phyloP scores from a whole-genome alignment of 2,113 vertebrate species.

The Chascanopsetta lugubris region DNA sequence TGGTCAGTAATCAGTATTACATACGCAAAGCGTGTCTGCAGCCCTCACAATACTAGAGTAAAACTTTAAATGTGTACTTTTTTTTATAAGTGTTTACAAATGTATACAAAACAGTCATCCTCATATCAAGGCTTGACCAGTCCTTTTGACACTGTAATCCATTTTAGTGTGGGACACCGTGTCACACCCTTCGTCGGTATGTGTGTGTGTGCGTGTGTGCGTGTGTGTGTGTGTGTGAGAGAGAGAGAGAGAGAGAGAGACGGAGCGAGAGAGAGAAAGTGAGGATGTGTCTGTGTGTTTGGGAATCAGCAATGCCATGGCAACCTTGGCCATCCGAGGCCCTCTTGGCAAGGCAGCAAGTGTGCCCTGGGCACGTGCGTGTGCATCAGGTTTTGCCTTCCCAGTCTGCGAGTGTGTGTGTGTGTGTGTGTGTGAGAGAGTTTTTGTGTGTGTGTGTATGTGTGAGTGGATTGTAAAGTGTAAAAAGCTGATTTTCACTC shows the following conservation, averaged over 20 bases:
- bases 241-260: not conserved
- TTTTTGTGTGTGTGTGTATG: not conserved
- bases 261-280: not conserved
- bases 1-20: not conserved
- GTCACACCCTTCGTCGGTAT: slow-evolving; percentile 53
- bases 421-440: not conserved
- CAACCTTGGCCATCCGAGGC: slow-evolving; percentile 67
- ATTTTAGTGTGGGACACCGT: slow-evolving; percentile 50
- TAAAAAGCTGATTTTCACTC: slow-evolving; percentile 41
- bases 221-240: slow-evolving; percentile 2
- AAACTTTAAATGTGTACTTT: no score
- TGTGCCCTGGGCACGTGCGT: slow-evolving; percentile 30
- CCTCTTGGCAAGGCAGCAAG: slow-evolving; percentile 59
- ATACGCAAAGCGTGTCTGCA: no score
- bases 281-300: slow-evolving; percentile 34
- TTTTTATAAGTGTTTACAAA: no score
- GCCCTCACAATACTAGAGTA: no score
- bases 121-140: slow-evolving; percentile 23
- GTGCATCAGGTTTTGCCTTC: slow-evolving; percentile 16
- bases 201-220: slow-evolving; percentile 10
- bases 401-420: slow-evolving; percentile 4
- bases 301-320: slow-evolving; percentile 56
- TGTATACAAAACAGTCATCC: not conserved
- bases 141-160: slow-evolving; percentile 63
- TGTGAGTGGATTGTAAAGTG: slow-evolving; percentile 41